phyloP scores from a whole-genome alignment of 1,140 invertebrate species.

The Drosophila bocqueti region DNA sequence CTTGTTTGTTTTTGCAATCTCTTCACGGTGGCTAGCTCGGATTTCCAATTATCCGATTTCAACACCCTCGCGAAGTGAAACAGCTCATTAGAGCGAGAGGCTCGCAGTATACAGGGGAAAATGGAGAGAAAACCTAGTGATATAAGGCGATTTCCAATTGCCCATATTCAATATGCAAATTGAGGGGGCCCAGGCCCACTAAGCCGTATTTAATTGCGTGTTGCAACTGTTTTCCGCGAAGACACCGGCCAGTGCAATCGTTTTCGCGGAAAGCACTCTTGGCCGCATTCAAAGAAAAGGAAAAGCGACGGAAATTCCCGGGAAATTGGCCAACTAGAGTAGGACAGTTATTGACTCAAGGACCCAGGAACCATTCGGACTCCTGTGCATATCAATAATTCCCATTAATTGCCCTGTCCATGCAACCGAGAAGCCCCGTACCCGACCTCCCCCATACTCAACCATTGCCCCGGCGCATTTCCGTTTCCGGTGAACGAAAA shows the following conservation, averaged over 20 bases:
- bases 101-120: conserved; percentile 2
- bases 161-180: conserved; percentile 49
- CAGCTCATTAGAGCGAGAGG: conserved; percentile 56
- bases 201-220: conserved; percentile 42
- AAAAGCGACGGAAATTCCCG: conserved; percentile 34
- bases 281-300: conserved; percentile 43
- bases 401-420: conserved; percentile 46
- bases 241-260: conserved; percentile 25
- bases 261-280: conserved; percentile 61
- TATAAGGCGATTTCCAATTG: conserved; percentile 20
- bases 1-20: conserved; percentile 53
- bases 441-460: background rate
- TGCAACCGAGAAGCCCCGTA: conserved; percentile 5
- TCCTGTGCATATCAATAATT: conserved; percentile 43
- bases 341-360: conserved; percentile 48
- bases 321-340: conserved; percentile 43
- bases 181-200: conserved; percentile 13
- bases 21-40: conserved; percentile 56
- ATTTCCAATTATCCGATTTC: conserved; percentile 69
- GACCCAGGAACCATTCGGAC: conserved; percentile 9
- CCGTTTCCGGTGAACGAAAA: conserved; percentile 46
- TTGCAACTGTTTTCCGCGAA: conserved; percentile 38
- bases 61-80: conserved; percentile 17
- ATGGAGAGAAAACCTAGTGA: background rate
- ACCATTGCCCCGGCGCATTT: conserved; percentile 14